Evolutionary conservation across 2,113 vertebrate genomes (phyloP).

Genomic region (Hipposideros armiger): DNA sequence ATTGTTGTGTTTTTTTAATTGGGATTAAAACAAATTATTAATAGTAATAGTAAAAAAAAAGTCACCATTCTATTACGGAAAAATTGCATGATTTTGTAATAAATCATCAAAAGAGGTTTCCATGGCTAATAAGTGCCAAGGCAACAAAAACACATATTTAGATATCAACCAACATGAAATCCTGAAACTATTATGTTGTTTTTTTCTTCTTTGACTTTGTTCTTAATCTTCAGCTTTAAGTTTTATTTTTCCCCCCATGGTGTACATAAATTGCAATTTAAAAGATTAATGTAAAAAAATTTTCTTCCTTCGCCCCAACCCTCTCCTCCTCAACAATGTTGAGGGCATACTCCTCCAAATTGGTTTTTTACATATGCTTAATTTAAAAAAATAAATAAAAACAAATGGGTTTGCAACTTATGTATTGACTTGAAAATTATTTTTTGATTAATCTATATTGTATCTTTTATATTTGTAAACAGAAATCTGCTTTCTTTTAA

Average conservation of each 20-base stretch:
- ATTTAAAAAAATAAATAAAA: neutral
- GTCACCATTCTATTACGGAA: neutral
- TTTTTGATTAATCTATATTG: neutral
- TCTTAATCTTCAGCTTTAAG: conserved; percentile 56
- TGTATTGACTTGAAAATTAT: conserved; percentile 48
- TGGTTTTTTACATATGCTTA: neutral
- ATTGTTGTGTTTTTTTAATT: neutral
- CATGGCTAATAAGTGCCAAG: neutral
- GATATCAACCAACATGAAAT: conserved; percentile 23
- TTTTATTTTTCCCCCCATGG: neutral
- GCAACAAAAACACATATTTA: neutral
- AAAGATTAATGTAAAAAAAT: conserved; percentile 5
- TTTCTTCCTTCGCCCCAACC: neutral
- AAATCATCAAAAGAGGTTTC: conserved; percentile 32
- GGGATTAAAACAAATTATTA: neutral
- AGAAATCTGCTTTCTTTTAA: neutral
- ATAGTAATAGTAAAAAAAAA: neutral
- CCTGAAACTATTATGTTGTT: neutral
- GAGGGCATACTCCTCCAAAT: neutral
- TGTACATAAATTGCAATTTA: neutral
- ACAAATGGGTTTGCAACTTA: neutral
- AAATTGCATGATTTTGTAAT: neutral
- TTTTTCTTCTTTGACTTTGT: conserved; percentile 28
- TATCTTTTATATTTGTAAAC: neutral
- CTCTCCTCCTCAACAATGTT: neutral